Percentiles rank a stretch among this genome's conserved stretches.
Conservation (phyloP, 2,113 vertebrate genomes). For the Dryoscopus gambensis region DNA sequence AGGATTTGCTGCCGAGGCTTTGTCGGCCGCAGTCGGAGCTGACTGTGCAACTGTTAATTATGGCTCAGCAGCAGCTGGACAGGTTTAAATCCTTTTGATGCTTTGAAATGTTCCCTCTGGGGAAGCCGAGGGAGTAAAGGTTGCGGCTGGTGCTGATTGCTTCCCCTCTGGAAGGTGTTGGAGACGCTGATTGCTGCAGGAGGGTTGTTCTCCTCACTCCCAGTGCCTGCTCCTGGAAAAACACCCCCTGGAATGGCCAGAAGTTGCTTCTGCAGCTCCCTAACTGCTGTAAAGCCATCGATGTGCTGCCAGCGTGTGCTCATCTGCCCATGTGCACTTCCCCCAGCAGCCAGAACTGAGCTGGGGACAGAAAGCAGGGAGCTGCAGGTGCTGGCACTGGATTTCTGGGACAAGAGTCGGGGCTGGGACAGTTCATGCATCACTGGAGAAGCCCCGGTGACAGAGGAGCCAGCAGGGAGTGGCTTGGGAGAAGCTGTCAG, state of each 20-base stretch:
- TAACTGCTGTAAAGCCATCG: neutral
- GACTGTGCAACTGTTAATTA: conserved; percentile 47
- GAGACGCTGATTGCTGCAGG: neutral
- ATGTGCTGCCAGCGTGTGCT: neutral
- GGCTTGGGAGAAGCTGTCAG: neutral
- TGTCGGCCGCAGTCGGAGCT: conserved; percentile 13
- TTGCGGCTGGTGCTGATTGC: neutral
- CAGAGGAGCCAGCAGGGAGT: neutral
- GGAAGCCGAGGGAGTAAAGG: neutral
- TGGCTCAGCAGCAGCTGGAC: neutral
- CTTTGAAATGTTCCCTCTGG: neutral
- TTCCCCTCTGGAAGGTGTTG: neutral
- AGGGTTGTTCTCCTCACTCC: neutral
- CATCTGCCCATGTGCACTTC: neutral
- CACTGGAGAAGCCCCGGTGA: neutral
- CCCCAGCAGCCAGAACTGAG: neutral
- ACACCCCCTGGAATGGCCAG: neutral
- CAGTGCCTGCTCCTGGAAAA: neutral
- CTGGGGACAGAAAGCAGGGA: neutral
- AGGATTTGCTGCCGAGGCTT: conserved; percentile 17
- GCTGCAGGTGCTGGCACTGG: neutral
- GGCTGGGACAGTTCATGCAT: neutral
- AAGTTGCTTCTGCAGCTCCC: neutral
- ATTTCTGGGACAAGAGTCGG: neutral
- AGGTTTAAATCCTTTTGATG: conserved; percentile 14